Conservation (phyloP, 1,140 invertebrate species). For the Odontomachus brunneus region DNA sequence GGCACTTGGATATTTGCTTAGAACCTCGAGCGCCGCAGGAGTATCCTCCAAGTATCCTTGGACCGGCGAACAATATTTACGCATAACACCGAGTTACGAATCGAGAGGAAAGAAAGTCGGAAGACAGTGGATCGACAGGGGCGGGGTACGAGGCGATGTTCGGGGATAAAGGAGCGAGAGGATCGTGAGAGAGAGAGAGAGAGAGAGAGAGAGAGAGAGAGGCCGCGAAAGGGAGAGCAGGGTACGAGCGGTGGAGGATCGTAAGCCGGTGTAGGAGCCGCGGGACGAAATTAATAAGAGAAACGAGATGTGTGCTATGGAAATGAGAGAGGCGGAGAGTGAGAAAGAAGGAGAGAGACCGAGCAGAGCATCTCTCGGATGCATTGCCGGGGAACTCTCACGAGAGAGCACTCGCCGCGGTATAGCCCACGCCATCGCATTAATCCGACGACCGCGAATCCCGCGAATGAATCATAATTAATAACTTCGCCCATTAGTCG, state of each 20-base stretch:
- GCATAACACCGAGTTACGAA: conserved; percentile 74
- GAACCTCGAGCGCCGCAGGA: conserved; percentile 65
- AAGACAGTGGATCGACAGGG: conserved; percentile 5
- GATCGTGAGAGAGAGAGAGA: conserved; percentile 70
- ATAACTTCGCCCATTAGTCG: conserved; percentile 74
- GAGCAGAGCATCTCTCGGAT: conserved; percentile 66
- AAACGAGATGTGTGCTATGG: conserved; percentile 73
- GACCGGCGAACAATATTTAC: conserved; percentile 77
- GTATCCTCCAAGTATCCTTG: conserved; percentile 71
- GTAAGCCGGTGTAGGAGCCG: conserved; percentile 49
- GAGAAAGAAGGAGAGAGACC: neutral
- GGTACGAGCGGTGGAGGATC: conserved; percentile 34
- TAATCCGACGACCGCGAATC: conserved; percentile 75
- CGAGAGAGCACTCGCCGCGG: conserved; percentile 38
- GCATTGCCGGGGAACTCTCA: conserved; percentile 60
- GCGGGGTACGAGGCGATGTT: conserved; percentile 1
- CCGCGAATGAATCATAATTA: conserved; percentile 77
- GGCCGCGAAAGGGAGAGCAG: no score
- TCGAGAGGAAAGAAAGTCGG: conserved; percentile 56
- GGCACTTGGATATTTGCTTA: conserved; percentile 74
- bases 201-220: conserved; percentile 29
- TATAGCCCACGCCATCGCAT: conserved; percentile 70
- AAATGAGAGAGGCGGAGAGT: conserved; percentile 63
- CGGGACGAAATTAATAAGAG: conserved; percentile 76
- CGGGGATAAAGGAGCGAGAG: conserved; percentile 49